phyloP scores from a whole-genome alignment of 2,113 vertebrate genomes.

The Apodemus speciosus region DNA sequence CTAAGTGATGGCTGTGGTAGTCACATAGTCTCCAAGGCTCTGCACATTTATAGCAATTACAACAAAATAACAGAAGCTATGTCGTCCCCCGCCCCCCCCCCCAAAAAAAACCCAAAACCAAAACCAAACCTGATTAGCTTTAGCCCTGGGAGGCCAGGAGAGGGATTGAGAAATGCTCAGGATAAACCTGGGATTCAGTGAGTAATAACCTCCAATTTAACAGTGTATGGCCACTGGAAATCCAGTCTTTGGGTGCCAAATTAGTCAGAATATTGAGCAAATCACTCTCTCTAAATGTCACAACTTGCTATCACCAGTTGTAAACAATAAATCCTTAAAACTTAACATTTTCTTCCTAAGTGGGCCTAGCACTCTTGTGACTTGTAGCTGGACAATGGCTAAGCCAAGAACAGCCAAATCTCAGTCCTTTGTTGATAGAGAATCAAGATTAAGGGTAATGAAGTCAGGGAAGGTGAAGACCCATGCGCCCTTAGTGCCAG shows the following conservation, averaged over 20 bases:
- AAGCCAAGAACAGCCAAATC: neutral
- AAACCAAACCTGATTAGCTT: neutral
- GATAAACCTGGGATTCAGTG: neutral
- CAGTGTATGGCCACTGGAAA: neutral
- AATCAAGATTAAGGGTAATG: neutral
- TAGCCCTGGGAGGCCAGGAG: neutral
- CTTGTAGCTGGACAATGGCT: no score
- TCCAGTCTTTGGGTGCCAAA: neutral
- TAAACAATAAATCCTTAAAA: neutral
- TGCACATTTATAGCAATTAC: neutral
- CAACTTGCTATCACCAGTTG: neutral
- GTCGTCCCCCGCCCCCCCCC: no score
- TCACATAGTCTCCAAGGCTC: neutral
- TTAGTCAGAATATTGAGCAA: neutral
- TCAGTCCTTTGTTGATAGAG: neutral
- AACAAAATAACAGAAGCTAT: conserved; percentile 12
- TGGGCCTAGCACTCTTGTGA: rapidly evolving
- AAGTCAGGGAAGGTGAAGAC: neutral
- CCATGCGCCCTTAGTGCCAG: neutral
- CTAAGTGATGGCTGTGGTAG: neutral
- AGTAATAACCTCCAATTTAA: conserved; percentile 26
- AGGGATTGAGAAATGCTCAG: neutral
- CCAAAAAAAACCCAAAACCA: neutral
- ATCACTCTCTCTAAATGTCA: neutral
- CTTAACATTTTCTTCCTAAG: neutral